phyloP scores from a whole-genome alignment of 2,113 vertebrate genomes.

The Seriola dumerili region DNA sequence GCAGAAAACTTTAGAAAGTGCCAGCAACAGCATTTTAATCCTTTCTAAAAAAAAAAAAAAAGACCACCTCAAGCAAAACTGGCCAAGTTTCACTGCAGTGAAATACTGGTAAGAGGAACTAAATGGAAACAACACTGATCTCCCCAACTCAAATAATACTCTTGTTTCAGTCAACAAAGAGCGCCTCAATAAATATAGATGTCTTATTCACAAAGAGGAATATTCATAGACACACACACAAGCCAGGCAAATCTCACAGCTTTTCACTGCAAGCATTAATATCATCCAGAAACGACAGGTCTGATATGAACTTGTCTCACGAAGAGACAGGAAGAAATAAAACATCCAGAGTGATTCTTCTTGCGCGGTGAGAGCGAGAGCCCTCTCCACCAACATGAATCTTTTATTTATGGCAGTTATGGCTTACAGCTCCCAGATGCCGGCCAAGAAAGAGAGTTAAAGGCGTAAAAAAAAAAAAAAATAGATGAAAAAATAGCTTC shows the following conservation, averaged over 20 bases:
- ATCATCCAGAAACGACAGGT: conserved; percentile 31
- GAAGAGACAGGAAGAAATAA: conserved; percentile 47
- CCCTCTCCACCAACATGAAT: conserved; percentile 53
- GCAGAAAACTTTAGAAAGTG: conserved; percentile 33
- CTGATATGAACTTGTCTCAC: conserved; percentile 30
- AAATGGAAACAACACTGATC: conserved; percentile 10
- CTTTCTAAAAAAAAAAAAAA: conserved; percentile 8
- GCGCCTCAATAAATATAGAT: conserved; percentile 7
- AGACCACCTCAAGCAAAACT: conserved; percentile 2
- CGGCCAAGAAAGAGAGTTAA: conserved; percentile 34
- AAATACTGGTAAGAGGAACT: background rate
- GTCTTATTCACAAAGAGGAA: conserved; percentile 23
- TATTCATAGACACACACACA: conserved; percentile 10
- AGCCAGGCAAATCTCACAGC: conserved; percentile 6
- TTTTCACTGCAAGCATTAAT: conserved; percentile 22
- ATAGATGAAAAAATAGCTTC: conserved; percentile 35
- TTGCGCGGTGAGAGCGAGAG: conserved; percentile 20
- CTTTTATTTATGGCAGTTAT: conserved; percentile 37
- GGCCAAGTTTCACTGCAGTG: background rate
- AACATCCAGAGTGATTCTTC: conserved; percentile 49
- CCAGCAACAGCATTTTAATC: conserved; percentile 49
- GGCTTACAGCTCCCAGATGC: conserved; percentile 33
- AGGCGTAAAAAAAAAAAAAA: conserved; percentile 19
- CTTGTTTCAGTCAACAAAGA: conserved; percentile 11
- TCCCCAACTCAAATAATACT: conserved; percentile 8